Base-by-base conservation (phyloP, 2,113 vertebrate genomes). In the Anolis carolinensis region DNA sequence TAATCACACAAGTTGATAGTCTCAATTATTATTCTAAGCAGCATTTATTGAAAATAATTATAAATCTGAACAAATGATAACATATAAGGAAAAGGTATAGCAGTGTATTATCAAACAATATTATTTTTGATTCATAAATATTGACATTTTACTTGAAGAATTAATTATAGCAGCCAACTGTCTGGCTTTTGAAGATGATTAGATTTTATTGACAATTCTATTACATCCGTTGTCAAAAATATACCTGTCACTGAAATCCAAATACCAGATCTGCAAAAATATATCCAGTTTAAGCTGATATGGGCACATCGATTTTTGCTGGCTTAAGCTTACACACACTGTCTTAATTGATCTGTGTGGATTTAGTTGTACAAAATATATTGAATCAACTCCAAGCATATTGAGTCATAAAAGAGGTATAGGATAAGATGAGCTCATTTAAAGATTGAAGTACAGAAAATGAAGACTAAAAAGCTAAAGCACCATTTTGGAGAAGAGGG, bases 291-390 rank as follows among this genome's bases (percentile, higher is more conserved):
- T 68, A 48, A 68, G 30, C 23, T 30, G 44, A 67, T 77, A 77
- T 34, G 52, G 83, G 4, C n/a, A 67, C 75, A 84, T 34, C 10
- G n/a, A 85, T 71, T 78, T 14, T 79, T n/a, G 50, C 32, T 71
- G 76, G 32, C 50, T 79, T 70, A 85, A 71, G 71, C 34, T 50
- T 75, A 78, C 13, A 34, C 71, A 55, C 23, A 55, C 32, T 71
- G 50, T 7, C 34, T 72, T 85, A 85, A 85, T 85, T 79, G 75
- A 79, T 71, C 16, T 44, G 27, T 71, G n/a, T n/a, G 18, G 23
- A 71, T 85, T 85, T 50, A 50, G 62, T 27, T 71, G 62, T 79
- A 13, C 59, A 34, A 85, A 85, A 39, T 30, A 85, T 39, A 71
- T 71, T 79, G 76, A 70, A 59, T 59, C 27, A 13, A 8, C 67